phyloP scores from a whole-genome alignment of 1,140 invertebrate species.

The Thrips palmi region DNA sequence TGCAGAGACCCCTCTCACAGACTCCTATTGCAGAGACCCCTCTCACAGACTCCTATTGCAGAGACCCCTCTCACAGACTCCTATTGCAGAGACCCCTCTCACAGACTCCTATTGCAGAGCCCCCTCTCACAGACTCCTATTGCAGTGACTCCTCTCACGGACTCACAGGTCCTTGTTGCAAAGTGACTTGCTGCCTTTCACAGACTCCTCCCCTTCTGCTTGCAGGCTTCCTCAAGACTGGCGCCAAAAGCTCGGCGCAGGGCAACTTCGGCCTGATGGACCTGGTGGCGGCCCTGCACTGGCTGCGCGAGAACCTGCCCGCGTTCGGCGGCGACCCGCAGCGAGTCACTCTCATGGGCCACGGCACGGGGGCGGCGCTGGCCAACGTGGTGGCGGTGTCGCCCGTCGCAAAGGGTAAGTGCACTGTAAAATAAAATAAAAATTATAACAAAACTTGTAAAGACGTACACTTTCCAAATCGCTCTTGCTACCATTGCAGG shows the following conservation, averaged over 20 bases:
- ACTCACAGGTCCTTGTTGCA: no score
- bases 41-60: no score
- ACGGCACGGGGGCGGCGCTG: slow-evolving; percentile 81
- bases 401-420: slow-evolving; percentile 73
- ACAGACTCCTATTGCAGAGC: no score
- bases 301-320: slow-evolving; percentile 77
- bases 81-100: no score
- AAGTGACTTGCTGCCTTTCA: no score
- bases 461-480: background rate
- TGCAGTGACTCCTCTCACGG: no score
- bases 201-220: no score
- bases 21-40: no score
- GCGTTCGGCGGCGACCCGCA: slow-evolving; percentile 80
- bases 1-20: no score
- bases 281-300: slow-evolving; percentile 79
- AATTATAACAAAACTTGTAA: slow-evolving; percentile 1
- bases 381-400: slow-evolving; percentile 89
- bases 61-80: no score
- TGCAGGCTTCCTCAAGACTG: slow-evolving; percentile 73
- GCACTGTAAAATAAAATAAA: slow-evolving; percentile 1
- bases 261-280: slow-evolving; percentile 94
- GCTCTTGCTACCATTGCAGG: background rate
- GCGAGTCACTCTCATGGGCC: slow-evolving; percentile 76
- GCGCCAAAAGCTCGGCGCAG: slow-evolving; percentile 62
- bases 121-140: no score